Evolutionary conservation across 92 coral and sea anemone species (phyloP), one percentile per base, ranked within the genome.

Genomic region (Blastomussa wellsi): DNA sequence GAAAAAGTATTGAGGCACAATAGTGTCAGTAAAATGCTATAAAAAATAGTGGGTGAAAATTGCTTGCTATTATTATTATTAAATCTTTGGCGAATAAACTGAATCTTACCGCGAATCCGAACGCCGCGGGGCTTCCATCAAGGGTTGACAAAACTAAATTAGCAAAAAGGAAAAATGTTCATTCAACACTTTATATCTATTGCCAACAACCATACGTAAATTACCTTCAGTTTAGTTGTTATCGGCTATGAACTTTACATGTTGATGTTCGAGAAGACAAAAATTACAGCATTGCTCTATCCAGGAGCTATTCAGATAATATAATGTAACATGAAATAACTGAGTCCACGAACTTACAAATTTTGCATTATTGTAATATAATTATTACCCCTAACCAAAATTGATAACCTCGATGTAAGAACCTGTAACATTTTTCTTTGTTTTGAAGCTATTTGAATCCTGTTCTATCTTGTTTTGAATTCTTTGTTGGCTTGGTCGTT

Each of bases 101-200:
- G n/a, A 33, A 72, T 79, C 98, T 92, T 94, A 94, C 98, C 65
- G 98, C 93, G 68, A 94, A 90, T n/a, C 98, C 95, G 88, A 92
- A 92, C 20, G 95, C 90, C 16, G 94, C 95, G 26, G 91, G 77
- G 71, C 95, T 90, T 36, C 87, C 91, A 64, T 92, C 95, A 33
- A 88, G 74, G 42, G 84, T 77, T n/a, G 98, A 94, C 59, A 94
- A 78, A 42, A 86, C 98, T 94, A 68, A 16, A 48, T 33, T 32
- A 20, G 53, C 33, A 38, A 20, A 48, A 39, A 65, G n/a, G 13
- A n/a, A 53, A 38, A 8, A 73, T 20, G 1, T 26, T 12, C 7
- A 11, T 26, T 74, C n/a, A 42, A 10, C 31, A 62, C 4, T 62
- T 33, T 62, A 1, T 28, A 26, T 62, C 10, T 8, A 62, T 62